A percentile compares a stretch with the other conserved stretches of the same genome.
Conservation (phyloP, 2,113 vertebrate genomes). For the Actenoides lindsayi region DNA sequence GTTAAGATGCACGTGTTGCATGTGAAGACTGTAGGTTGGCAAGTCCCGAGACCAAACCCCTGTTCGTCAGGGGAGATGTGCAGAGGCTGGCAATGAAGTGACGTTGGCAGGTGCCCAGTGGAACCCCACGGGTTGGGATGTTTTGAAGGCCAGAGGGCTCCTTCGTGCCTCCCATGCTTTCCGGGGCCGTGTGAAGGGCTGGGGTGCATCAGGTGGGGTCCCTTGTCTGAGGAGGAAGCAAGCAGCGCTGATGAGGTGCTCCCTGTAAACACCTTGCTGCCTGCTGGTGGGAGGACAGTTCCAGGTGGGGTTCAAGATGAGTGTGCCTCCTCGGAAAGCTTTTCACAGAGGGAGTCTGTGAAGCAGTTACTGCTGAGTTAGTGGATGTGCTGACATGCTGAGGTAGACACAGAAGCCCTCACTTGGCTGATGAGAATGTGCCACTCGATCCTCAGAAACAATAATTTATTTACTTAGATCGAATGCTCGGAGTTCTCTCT, state of each 20-base stretch:
- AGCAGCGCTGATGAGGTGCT: accelerated
- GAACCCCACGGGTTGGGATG: neutral
- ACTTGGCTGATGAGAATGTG: neutral
- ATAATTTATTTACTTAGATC: neutral
- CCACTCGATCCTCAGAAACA: neutral
- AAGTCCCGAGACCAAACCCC: neutral
- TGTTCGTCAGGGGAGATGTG: accelerated
- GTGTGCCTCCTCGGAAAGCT: neutral
- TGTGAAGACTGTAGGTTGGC: neutral
- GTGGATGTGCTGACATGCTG: neutral
- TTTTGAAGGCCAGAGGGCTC: neutral
- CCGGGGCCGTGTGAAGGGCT: neutral
- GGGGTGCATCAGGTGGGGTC: no score
- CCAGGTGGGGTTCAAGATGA: neutral
- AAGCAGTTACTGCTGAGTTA: neutral
- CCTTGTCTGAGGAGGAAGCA: neutral
- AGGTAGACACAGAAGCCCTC: neutral
- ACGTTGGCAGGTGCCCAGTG: neutral
- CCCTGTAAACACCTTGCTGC: no score
- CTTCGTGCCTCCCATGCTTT: accelerated
- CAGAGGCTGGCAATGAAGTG: no score
- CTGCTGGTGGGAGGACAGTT: neutral
- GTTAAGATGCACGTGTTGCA: neutral
- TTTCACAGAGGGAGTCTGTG: neutral
- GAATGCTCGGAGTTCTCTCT: neutral